phyloP scores from a whole-genome alignment of 1,140 invertebrate genomes.

The Ips nitidus region DNA sequence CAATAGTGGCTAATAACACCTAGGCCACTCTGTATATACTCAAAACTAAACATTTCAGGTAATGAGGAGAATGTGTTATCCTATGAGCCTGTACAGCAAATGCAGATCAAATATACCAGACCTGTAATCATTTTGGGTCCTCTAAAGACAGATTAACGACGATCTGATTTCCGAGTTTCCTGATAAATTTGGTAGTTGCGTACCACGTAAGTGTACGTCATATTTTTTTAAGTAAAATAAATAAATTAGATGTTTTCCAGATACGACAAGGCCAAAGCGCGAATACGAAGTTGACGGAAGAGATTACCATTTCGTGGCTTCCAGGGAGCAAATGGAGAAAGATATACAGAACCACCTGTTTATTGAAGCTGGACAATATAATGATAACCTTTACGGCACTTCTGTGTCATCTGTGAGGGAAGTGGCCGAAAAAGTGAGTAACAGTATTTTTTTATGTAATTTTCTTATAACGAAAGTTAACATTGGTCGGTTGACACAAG shows the following conservation, averaged over 20 bases:
- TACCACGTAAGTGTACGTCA: slow-evolving; percentile 84
- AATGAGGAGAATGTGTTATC: slow-evolving; percentile 91
- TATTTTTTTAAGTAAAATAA: not conserved
- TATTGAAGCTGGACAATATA: slow-evolving; percentile 99
- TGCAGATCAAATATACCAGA: slow-evolving; percentile 82
- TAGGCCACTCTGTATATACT: too few relatives aligned
- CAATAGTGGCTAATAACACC: too few relatives aligned
- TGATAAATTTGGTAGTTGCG: slow-evolving; percentile 98
- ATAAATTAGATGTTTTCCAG: slow-evolving; percentile 56
- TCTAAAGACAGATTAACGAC: slow-evolving; percentile 99
- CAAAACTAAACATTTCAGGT: slow-evolving; percentile 56
- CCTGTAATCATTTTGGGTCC: slow-evolving; percentile 98
- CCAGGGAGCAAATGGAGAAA: slow-evolving; percentile 96
- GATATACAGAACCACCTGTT: slow-evolving; percentile 99
- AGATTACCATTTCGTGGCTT: slow-evolving; percentile 98
- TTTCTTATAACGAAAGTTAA: slow-evolving; percentile 10
- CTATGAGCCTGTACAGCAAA: slow-evolving; percentile 94
- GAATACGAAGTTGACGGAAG: slow-evolving; percentile 98
- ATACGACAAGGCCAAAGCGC: slow-evolving; percentile 92
- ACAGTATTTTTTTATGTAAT: slow-evolving; percentile 21
- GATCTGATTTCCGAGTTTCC: slow-evolving; percentile 98
- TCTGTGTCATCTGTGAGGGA: slow-evolving; percentile 95
- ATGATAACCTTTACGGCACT: slow-evolving; percentile 98
- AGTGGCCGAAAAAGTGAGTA: slow-evolving; percentile 83
- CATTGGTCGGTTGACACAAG: not conserved